phyloP scores from a whole-genome alignment of 2,797 vertebrate species.

The Sciaenops ocellatus region DNA sequence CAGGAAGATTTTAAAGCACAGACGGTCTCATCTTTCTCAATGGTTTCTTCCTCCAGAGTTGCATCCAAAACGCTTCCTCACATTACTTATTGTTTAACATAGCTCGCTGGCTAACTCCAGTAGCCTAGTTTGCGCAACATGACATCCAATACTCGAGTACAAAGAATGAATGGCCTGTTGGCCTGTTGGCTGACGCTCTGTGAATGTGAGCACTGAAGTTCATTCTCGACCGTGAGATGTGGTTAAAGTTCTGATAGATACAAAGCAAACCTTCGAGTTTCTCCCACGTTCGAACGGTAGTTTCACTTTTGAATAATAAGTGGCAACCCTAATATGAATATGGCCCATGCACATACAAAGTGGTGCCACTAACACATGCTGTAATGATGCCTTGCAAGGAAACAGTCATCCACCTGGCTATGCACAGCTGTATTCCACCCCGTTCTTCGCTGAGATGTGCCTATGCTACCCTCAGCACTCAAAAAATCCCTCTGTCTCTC shows the following conservation, averaged over 20 bases:
- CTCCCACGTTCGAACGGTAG: neutral
- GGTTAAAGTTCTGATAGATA: neutral
- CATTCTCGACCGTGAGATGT: neutral
- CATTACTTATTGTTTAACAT: no score
- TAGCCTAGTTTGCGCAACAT: neutral
- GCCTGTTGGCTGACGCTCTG: neutral
- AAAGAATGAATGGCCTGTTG: neutral
- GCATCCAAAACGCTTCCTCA: neutral
- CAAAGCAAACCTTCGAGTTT: neutral
- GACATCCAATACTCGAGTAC: neutral
- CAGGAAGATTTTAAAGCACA: neutral
- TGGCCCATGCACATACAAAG: neutral
- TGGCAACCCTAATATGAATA: no score
- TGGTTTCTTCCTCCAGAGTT: neutral
- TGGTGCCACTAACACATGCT: neutral
- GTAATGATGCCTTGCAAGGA: neutral
- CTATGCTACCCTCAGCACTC: conserved; percentile 13
- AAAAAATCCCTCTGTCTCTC: conserved; percentile 20
- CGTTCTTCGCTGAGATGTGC: conserved; percentile 4
- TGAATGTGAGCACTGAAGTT: neutral
- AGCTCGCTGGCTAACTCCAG: neutral
- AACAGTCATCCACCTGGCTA: neutral
- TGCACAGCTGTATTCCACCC: conserved; percentile 20
- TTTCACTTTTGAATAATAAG: neutral
- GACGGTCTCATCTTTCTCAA: neutral